Base-by-base conservation (phyloP, 2,888 invertebrate species). In the Darwinula stevensoni region DNA sequence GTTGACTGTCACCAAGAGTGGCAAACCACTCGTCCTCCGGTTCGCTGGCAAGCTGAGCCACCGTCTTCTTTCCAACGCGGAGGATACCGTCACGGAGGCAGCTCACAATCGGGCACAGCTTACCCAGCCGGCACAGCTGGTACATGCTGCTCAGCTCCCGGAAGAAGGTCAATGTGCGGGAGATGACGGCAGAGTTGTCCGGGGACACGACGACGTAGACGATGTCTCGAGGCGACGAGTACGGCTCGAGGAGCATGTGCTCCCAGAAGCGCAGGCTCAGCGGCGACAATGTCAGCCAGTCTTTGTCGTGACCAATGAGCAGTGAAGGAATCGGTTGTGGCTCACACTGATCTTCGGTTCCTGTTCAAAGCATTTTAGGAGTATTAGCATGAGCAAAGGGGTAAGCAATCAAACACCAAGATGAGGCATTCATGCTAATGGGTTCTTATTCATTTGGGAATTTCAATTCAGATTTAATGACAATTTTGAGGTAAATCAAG, bases 221-320 rank as follows among this genome's bases (percentile, higher is more conserved):
- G 2, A 97, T 68, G 50, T 97, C 91, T 17, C 91, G 61, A 4
- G 80, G 64, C 47, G 78, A 76, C n/a, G 86, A 74, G 50, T 84
- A 88, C 0, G 97, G 97, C 50, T 94, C 91, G 9, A 97, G 56
- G n/a, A 78, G 57, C n/a, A 94, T 60, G 44, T 82, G 73, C 50
- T 97, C 94, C 94, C 94, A 94, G 49, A 76, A 82, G 36, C 75
- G 69, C 27, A 91, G 61, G 31, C 86, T 76, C 49, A 82, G 75
- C 0, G 91, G 91, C n/a, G 88, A 76, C 27, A 88, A 57, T 4
- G 82, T 71, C 29, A 91, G 56, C 76, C 86, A 84, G 47, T 94
- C 91, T 44, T 78, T 72, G 47, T 91, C 91, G 53, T 78, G 75
- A 2, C 88, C 88, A 27, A 86, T 82, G 34, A 88, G 66, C 29